phyloP scores from a whole-genome alignment of 2,888 invertebrate genomes.

The Leucozona laternaria region DNA sequence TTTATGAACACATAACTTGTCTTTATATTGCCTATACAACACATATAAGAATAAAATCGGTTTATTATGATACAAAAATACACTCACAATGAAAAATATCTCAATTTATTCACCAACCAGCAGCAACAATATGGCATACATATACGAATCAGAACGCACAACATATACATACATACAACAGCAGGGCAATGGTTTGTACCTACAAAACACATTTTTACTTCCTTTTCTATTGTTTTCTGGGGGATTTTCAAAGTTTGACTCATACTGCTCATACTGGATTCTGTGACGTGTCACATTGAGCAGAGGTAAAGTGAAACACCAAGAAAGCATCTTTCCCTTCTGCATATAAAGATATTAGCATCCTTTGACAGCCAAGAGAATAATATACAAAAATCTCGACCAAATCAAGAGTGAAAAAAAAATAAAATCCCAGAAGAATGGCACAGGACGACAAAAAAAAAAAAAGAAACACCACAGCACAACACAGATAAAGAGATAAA shows the following conservation, averaged over 20 bases:
- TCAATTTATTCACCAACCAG: no score
- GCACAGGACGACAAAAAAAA: slow-evolving; percentile 7
- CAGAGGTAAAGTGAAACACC: slow-evolving; percentile 16
- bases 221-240: not conserved
- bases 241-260: slow-evolving; percentile 33
- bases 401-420: not conserved
- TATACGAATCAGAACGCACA: not conserved
- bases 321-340: not conserved
- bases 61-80: no score
- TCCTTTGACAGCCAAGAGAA: slow-evolving; percentile 19
- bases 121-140: not conserved
- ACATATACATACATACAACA: not conserved
- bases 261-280: not conserved
- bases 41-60: no score
- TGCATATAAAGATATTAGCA: slow-evolving; percentile 31
- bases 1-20: no score
- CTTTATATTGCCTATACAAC: no score
- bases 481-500: slow-evolving; percentile 66
- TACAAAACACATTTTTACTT: not conserved
- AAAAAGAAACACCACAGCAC: slow-evolving; percentile 4
- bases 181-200: no score
- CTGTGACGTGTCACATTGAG: not conserved
- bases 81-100: no score
- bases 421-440: slow-evolving; percentile 1
- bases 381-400: slow-evolving; percentile 16